These are phyloP conservation scores for Hydrochoerus hydrochaeris DNA, from an alignment of 2,113 vertebrate species.

Conservation along the genomic window DNA sequence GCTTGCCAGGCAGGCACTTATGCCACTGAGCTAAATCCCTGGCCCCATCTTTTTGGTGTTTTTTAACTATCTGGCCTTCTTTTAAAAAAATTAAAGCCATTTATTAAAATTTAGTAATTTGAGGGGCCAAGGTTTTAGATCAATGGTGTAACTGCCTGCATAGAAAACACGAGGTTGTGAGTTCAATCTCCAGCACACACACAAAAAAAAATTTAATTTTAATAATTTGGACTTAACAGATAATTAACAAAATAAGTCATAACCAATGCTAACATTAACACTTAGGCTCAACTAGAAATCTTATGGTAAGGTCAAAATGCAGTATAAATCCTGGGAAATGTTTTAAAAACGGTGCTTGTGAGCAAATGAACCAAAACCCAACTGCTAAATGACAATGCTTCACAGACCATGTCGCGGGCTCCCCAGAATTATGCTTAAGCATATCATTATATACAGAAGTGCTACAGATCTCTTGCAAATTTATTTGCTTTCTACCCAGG, in stretches of 20 bases:
- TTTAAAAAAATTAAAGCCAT: neutral
- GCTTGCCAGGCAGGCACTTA: too few species aligned
- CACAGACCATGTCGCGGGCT: neutral
- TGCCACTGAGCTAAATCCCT: too few species aligned
- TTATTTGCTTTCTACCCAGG: neutral
- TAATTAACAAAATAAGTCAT: constrained; percentile 42
- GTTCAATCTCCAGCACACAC: too few species aligned
- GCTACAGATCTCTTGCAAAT: neutral
- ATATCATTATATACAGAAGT: neutral
- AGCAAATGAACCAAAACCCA: neutral
- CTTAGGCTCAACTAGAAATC: neutral
- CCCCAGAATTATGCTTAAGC: neutral
- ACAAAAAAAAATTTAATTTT: neutral
- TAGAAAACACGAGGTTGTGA: too few species aligned
- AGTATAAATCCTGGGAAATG: neutral
- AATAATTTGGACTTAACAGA: constrained; percentile 8
- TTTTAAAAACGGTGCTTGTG: neutral
- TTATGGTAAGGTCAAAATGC: constrained; percentile 18
- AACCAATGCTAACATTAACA: neutral
- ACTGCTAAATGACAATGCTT: neutral
- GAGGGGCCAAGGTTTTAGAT: neutral
- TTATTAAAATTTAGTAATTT: constrained; percentile 12
- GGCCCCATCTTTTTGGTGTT: too few species aligned
- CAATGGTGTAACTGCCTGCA: neutral
- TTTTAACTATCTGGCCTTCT: neutral